phyloP scores from a whole-genome alignment of 2,888 invertebrate species.

The Eristalis arbustorum region DNA sequence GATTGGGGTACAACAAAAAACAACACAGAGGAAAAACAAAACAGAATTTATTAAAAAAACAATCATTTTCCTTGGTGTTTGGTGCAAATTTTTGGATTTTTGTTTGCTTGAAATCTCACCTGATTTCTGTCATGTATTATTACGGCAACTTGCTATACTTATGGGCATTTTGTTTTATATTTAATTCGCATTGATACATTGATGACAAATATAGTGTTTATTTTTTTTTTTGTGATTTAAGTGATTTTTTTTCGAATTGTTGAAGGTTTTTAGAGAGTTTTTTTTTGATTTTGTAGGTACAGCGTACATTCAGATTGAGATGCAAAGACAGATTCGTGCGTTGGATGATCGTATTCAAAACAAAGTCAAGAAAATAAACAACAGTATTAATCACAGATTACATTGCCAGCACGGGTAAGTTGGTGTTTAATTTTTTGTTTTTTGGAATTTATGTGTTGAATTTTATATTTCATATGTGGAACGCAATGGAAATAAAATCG shows the following conservation, averaged over 20 bases:
- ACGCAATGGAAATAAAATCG: slow-evolving; percentile 57
- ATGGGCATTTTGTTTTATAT: slow-evolving; percentile 70
- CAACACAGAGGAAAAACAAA: too few relatives aligned
- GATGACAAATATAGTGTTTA: neutral
- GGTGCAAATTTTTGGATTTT: neutral
- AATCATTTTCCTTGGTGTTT: slow-evolving; percentile 22
- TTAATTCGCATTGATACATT: slow-evolving; percentile 60
- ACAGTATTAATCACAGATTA: slow-evolving; percentile 68
- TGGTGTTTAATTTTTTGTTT: slow-evolving; percentile 42
- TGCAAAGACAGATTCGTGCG: slow-evolving; percentile 41
- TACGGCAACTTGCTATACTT: slow-evolving; percentile 74
- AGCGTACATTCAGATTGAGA: slow-evolving; percentile 58
- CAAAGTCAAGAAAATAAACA: slow-evolving; percentile 63
- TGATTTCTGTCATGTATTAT: slow-evolving; percentile 75
- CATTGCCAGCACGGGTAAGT: slow-evolving; percentile 38
- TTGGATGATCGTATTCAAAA: slow-evolving; percentile 57
- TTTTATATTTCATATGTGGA: slow-evolving; percentile 40
- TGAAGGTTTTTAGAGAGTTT: neutral
- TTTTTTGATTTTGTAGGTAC: slow-evolving; percentile 13
- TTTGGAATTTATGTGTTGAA: neutral
- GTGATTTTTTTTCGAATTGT: slow-evolving; percentile 20
- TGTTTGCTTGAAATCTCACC: slow-evolving; percentile 72
- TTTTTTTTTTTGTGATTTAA: neutral
- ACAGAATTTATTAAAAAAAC: slow-evolving; percentile 28
- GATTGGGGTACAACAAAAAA: neutral